Evolutionary conservation across 2,797 vertebrate genomes (phyloP).

Genomic region (Atherinosoma microstoma): DNA sequence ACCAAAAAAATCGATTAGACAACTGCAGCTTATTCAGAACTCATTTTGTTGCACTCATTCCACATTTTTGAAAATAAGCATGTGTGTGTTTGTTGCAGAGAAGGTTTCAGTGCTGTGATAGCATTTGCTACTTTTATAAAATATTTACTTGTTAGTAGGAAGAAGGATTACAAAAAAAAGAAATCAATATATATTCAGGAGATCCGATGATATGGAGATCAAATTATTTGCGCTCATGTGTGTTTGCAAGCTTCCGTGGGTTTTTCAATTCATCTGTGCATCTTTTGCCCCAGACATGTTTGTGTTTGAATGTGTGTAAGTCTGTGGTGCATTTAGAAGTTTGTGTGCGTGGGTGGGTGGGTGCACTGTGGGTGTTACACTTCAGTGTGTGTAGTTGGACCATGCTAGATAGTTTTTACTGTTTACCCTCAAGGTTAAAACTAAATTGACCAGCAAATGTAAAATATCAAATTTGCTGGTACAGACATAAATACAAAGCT

Average conservation of each 20-base stretch:
- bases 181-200: conserved; percentile 32
- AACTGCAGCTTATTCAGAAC: too few species aligned
- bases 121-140: conserved; percentile 28
- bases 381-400: conserved; percentile 1
- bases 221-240: conserved; percentile 35
- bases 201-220: conserved; percentile 30
- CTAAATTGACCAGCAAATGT: conserved; percentile 20
- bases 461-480: conserved; percentile 8
- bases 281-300: conserved; percentile 25
- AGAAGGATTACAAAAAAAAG: conserved; percentile 29
- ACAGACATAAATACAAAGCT: background rate
- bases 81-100: conserved; percentile 11
- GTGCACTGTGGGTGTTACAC: conserved; percentile 2
- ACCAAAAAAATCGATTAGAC: too few species aligned
- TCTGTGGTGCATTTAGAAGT: background rate
- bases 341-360: conserved; percentile 30
- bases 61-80: conserved; percentile 1
- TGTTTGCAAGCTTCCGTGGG: conserved; percentile 30
- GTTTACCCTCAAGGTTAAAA: conserved; percentile 44
- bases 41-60: background rate
- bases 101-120: conserved; percentile 13
- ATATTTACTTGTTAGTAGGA: conserved; percentile 34
- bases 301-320: conserved; percentile 2
- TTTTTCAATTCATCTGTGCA: conserved; percentile 42
- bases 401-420: conserved; percentile 7